Percentiles rank a stretch among this genome's conserved stretches.
Conservation (phyloP, 2,888 invertebrate species). For the Temnothorax ravouxi region DNA sequence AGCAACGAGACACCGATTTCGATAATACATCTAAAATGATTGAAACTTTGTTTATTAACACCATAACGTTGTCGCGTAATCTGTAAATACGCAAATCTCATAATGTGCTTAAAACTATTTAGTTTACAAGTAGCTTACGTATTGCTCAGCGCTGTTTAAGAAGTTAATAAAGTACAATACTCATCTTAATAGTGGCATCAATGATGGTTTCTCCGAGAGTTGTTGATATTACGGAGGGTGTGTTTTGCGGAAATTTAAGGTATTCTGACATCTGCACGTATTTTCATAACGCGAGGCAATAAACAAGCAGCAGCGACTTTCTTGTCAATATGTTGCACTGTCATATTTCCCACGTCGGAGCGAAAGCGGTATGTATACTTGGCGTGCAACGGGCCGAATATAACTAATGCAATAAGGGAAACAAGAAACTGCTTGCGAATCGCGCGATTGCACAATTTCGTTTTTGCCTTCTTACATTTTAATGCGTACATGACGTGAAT, state of each 20-base stretch:
- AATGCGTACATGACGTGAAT: not conserved
- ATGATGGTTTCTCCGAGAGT: not conserved
- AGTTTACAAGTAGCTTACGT: constrained; percentile 11
- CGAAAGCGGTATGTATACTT: not conserved
- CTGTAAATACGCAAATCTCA: not conserved
- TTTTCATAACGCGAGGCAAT: not conserved
- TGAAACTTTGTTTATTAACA: constrained; percentile 11
- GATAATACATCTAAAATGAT: not conserved
- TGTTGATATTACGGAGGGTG: not conserved
- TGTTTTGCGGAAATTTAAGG: not conserved
- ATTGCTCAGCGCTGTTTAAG: not conserved
- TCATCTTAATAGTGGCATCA: not conserved
- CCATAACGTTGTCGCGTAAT: not conserved
- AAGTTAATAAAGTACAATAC: constrained; percentile 9
- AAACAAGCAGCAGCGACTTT: not conserved
- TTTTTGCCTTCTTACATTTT: constrained; percentile 15
- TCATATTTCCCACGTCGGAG: not conserved
- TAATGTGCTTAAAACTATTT: constrained; percentile 14
- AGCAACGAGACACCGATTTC: not conserved
- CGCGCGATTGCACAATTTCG: not conserved
- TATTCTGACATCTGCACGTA: not conserved
- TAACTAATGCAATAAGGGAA: not conserved
- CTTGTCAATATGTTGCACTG: not conserved
- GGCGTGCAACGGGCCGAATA: not conserved
- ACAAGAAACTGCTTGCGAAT: not conserved